Base-by-base conservation (phyloP, 2,113 vertebrate genomes). In the Perognathus longimembris region DNA sequence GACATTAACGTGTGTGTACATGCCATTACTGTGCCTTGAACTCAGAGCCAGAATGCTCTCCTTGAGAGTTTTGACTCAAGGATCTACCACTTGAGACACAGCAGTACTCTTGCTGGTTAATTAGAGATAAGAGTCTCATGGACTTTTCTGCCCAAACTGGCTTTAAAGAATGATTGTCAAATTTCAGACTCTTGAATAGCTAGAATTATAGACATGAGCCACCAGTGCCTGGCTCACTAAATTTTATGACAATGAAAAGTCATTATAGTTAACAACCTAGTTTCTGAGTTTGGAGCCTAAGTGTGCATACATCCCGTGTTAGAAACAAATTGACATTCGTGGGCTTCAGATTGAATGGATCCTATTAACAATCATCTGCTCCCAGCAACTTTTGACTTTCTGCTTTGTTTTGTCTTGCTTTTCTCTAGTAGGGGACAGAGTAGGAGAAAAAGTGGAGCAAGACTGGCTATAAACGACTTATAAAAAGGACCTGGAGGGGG, bases 381-480 rank as follows among this genome's bases (percentile, higher is more conserved):
- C 57, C 36, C 21, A n/a, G 32, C 32, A 89, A 89, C 92, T 89
- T 75, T 75, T 34, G 90, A 92, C 42, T 85, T 78, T 91, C 71
- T 83, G 70, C 57, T 85, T 57, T 87, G 70, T 63, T 70, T 63
- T 87, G 24, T 42, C 87, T 90, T 88, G 24, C 36, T 80, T 95
- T 84, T 61, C 15, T 45, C 11, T 77, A 95, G 67, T 88, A 18
- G 85, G 70, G 54, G 42, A 57, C n/a, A 79, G 54, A 88, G 66
- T 28, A 87, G 21, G 71, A 96, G 64, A 71, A 88, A 92, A 95
- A 84, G 77, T 38, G 67, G 94, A 93, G 79, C 36, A 71, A 93
- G 82, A 95, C 7, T 38, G 88, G 54, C 67, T 97, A 96, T 94
- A 95, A 93, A 93, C 95, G 91, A 76, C 95, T 96, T 95, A 93